Evolutionary conservation across 2,888 invertebrate genomes (phyloP), one percentile per base, ranked within the genome.

Genomic region (Agapetus fuscipes): DNA sequence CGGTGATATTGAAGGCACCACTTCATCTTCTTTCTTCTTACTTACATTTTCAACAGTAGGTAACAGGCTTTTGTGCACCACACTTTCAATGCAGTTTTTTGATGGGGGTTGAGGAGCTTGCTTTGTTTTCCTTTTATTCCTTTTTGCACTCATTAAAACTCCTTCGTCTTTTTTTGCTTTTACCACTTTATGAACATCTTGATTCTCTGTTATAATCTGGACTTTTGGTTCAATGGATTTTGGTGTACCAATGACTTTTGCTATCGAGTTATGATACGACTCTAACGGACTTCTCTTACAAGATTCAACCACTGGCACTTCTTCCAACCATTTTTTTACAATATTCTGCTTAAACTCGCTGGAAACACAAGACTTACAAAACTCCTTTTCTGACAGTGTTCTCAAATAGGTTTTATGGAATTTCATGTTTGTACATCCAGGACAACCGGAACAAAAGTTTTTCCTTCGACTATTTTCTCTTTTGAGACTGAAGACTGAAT

Each of bases 251-350:
- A 56, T 62, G 1, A 66, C 59, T 48, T 67, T 69, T n/a, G 64
- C 62, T 4, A 66, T 51, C 3, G 65, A 64, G 48, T 67, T 66
- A 1, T 55, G 40, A 1, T 59, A 55, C 47, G 54, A 59, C 11
- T 32, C 39, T 17, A 28, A 16, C 9, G 35, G 31, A 25, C 39
- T 39, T 11, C 9, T 30, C 10, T 54, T 48, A 14, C 15, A 12
- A 5, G 54, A 44, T 14, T 54, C 50, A 7, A 60, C 60, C 20
- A 57, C 50, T 3, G 82, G 80, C 5, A 84, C 80, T 52, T 80
- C 77, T 52, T 84, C 82, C 34, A 84, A 57, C 84, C 84, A 84
- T 60, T 80, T 80, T 46, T 79, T 72, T n/a, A 84, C 83, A 53
- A 80, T 83, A 51, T 68, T 73, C 46, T 83, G 79, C 53, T 84